phyloP scores from a whole-genome alignment of 2,797 vertebrate genomes.

The Amblyopsis hoosieri region DNA sequence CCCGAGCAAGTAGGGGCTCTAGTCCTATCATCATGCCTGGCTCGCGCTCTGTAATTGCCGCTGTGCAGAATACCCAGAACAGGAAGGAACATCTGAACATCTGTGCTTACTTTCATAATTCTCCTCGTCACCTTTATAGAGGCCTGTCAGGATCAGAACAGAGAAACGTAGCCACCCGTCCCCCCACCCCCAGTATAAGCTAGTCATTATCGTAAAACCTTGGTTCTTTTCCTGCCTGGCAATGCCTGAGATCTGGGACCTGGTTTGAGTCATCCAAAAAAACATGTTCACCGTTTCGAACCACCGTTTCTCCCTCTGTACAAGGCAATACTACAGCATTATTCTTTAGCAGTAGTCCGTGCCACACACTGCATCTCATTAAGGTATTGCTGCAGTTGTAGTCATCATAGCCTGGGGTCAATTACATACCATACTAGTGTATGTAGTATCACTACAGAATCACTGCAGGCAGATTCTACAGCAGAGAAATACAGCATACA shows the following conservation, averaged over 20 bases:
- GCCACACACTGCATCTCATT: neutral
- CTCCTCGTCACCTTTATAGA: constrained; percentile 48
- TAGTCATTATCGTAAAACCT: constrained; percentile 55
- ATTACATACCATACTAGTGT: too few relatives aligned
- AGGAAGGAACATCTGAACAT: constrained; percentile 75
- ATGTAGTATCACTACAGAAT: too few relatives aligned
- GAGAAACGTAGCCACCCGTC: constrained; percentile 35
- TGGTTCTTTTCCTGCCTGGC: constrained; percentile 20
- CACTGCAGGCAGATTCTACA: too few relatives aligned
- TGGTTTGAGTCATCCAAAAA: constrained; percentile 4
- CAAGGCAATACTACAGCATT: too few relatives aligned
- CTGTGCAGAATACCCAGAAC: constrained; percentile 38
- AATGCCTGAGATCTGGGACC: constrained; percentile 18
- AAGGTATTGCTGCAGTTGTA: neutral
- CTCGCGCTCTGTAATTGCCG: constrained; percentile 72
- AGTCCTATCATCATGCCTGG: constrained; percentile 73
- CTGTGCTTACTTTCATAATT: constrained; percentile 74
- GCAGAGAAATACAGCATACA: too few relatives aligned
- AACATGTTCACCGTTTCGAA: constrained; percentile 14
- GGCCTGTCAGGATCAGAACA: constrained; percentile 28
- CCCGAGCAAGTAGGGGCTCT: constrained; percentile 39
- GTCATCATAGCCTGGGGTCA: too few relatives aligned
- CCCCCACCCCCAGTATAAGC: constrained; percentile 41
- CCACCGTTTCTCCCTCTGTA: neutral
- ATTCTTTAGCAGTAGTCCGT: constrained; percentile 1